Evolutionary conservation across 2,888 invertebrate species (phyloP).

Genomic region (Nymphalis urticae): DNA sequence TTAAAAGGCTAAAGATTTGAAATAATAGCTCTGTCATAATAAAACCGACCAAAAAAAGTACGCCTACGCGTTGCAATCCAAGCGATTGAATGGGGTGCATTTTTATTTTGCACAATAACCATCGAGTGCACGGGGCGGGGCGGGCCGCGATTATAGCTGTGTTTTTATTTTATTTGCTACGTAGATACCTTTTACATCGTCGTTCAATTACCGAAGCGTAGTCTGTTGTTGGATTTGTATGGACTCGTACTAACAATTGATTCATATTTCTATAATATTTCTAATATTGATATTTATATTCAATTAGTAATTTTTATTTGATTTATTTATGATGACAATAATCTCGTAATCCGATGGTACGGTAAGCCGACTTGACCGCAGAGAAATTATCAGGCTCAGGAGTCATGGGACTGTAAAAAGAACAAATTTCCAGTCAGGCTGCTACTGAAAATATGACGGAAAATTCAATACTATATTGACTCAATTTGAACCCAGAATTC

Average conservation of each 20-base stretch:
- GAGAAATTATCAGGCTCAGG: too few relatives aligned
- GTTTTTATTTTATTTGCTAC: conserved; percentile 72
- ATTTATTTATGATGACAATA: too few relatives aligned
- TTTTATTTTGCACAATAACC: conserved; percentile 71
- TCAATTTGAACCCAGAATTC: too few relatives aligned
- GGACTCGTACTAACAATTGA: conserved; percentile 39
- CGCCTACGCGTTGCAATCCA: conserved; percentile 37
- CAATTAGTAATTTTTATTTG: too few relatives aligned
- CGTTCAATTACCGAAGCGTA: conserved; percentile 78
- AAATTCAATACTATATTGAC: too few relatives aligned
- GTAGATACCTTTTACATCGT: conserved; percentile 81
- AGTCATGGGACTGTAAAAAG: too few relatives aligned
- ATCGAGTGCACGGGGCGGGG: conserved; percentile 64
- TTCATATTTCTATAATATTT: neutral
- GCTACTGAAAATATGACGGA: too few relatives aligned
- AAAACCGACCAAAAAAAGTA: conserved; percentile 36
- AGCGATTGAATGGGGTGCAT: conserved; percentile 67
- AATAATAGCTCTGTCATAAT: conserved; percentile 26
- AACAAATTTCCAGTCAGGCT: too few relatives aligned
- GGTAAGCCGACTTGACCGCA: too few relatives aligned
- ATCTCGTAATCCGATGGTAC: too few relatives aligned
- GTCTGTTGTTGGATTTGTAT: conserved; percentile 47
- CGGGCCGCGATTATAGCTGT: conserved; percentile 73
- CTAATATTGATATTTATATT: neutral
- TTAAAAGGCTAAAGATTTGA: conserved; percentile 14